phyloP scores from a whole-genome alignment of 92 coral and sea anemone species.

The Phymanthus crucifer region DNA sequence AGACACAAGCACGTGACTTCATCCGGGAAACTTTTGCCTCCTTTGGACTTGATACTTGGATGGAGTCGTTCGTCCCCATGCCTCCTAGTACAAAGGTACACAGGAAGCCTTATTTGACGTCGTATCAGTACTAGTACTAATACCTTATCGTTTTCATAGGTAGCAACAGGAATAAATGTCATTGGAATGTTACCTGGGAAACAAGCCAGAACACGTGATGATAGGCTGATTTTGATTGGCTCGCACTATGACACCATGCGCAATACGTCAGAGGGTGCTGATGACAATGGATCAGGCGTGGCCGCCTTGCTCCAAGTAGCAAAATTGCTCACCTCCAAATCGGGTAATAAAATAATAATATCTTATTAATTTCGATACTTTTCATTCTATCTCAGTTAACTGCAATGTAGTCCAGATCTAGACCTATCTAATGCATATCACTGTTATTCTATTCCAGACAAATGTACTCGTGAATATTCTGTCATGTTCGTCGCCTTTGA shows the following conservation, averaged over 20 bases:
- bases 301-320: conserved; percentile 63
- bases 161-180: neutral
- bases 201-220: conserved; percentile 63
- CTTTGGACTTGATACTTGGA: conserved; percentile 63
- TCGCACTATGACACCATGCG: conserved; percentile 82
- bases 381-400: neutral
- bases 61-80: conserved; percentile 33
- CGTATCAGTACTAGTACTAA: neutral
- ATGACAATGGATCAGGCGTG: conserved; percentile 89
- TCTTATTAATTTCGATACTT: too few species aligned
- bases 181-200: conserved; percentile 6
- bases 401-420: neutral
- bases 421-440: neutral
- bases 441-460: neutral
- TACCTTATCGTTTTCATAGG: neutral
- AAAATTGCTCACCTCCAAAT: neutral
- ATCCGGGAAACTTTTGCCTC: conserved; percentile 51
- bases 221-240: conserved; percentile 73
- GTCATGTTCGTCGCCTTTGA: conserved; percentile 73
- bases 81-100: neutral
- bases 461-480: conserved; percentile 52
- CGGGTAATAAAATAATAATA: too few species aligned
- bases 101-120: neutral
- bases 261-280: conserved; percentile 55
- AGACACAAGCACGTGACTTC: conserved; percentile 48